Evolutionary conservation across 2,113 vertebrate species (phyloP).

Genomic region (Triplophysa rosa): DNA sequence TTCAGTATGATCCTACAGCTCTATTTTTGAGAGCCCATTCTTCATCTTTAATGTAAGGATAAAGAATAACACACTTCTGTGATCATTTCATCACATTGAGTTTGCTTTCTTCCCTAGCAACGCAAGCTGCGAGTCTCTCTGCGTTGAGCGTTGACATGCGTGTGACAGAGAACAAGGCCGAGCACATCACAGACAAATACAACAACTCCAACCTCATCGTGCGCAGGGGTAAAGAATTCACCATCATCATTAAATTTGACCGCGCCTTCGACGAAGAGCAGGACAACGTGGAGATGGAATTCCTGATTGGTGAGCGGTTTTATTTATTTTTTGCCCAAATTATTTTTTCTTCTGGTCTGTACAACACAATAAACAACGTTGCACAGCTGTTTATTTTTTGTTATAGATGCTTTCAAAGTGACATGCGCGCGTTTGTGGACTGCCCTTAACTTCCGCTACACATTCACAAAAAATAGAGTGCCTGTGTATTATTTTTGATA

Average conservation of each 20-base stretch:
- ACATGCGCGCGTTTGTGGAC: no score
- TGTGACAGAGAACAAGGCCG: constrained; percentile 70
- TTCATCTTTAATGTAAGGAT: no score
- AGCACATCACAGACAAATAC: constrained; percentile 78
- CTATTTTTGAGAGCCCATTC: no score
- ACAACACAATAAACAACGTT: background rate
- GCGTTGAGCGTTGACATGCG: constrained; percentile 70
- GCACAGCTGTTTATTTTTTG: background rate
- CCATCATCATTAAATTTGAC: constrained; percentile 73
- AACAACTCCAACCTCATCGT: constrained; percentile 73
- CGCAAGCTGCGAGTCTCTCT: background rate
- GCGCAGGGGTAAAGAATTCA: constrained; percentile 78
- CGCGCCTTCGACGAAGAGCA: constrained; percentile 62
- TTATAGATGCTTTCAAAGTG: background rate
- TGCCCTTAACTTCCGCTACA: no score
- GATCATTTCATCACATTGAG: no score
- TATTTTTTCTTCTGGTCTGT: background rate
- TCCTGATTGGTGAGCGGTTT: constrained; percentile 79
- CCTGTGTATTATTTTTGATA: no score
- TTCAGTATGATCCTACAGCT: no score
- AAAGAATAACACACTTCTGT: no score
- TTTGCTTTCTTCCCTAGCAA: constrained; percentile 4
- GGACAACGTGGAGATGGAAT: constrained; percentile 77
- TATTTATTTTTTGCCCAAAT: background rate
- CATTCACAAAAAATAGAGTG: no score